Percentiles rank a stretch among this genome's conserved stretches.
Conservation (phyloP, 2,113 vertebrate genomes). For the Eulacestoma nigropectus region DNA sequence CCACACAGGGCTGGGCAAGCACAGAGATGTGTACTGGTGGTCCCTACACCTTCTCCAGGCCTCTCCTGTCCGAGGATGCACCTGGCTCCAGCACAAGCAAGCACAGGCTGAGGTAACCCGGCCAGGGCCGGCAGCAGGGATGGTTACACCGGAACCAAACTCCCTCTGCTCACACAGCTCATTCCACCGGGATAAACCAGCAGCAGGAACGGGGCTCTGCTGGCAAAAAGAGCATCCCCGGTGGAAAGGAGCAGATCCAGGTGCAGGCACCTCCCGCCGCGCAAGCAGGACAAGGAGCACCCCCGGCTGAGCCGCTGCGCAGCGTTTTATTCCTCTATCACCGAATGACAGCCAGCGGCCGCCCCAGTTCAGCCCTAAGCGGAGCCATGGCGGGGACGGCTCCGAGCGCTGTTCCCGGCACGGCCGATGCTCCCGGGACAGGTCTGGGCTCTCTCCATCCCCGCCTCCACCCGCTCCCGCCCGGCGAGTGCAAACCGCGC, state of each 20-base stretch:
- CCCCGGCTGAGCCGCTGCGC: rapidly evolving
- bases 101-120: background rate
- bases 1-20: rapidly evolving
- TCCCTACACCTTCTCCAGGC: background rate
- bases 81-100: background rate
- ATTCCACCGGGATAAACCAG: rapidly evolving
- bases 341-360: rapidly evolving
- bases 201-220: background rate
- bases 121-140: rapidly evolving
- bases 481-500: background rate
- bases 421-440: background rate
- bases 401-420: background rate
- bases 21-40: rapidly evolving
- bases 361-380: rapidly evolving
- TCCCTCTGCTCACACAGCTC: background rate
- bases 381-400: rapidly evolving
- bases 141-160: background rate
- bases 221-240: background rate
- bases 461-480: background rate
- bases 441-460: background rate
- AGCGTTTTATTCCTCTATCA: rapidly evolving
- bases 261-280: rapidly evolving
- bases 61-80: background rate
- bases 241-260: background rate
- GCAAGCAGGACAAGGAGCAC: background rate